phyloP scores from a whole-genome alignment of 2,888 invertebrate genomes.

The Taphrorychus bicolor region DNA sequence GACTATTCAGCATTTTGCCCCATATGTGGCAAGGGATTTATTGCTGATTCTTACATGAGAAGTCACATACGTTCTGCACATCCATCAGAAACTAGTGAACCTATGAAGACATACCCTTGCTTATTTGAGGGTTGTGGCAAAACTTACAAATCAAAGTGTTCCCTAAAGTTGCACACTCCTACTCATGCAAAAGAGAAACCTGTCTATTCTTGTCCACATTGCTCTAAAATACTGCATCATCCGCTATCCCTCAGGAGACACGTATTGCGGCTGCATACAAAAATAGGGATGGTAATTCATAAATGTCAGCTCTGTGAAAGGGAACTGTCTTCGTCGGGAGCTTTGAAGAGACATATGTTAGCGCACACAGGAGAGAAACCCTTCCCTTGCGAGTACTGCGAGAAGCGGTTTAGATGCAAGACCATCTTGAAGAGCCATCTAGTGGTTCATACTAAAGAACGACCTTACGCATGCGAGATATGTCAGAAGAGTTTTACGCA shows the following conservation, averaged over 20 bases:
- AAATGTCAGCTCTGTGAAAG: too few relatives aligned
- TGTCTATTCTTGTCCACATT: conserved; percentile 30
- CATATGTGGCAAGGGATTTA: conserved; percentile 42
- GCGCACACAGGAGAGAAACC: conserved; percentile 57
- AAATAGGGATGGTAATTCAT: too few relatives aligned
- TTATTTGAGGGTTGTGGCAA: conserved; percentile 46
- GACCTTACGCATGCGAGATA: not conserved
- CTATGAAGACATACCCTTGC: conserved; percentile 18
- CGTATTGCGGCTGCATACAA: too few relatives aligned
- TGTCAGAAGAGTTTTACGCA: not conserved
- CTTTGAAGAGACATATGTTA: conserved; percentile 53
- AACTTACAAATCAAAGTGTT: conserved; percentile 38
- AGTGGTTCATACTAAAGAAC: not conserved
- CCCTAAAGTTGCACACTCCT: conserved; percentile 45
- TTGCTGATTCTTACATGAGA: conserved; percentile 34
- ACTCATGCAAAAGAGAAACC: conserved; percentile 18
- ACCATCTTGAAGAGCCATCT: not conserved
- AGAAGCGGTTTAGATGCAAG: not conserved
- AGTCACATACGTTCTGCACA: conserved; percentile 39
- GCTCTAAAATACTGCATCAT: conserved; percentile 30
- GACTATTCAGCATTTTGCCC: conserved; percentile 39
- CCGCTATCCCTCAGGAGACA: conserved; percentile 10
- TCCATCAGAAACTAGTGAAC: conserved; percentile 25
- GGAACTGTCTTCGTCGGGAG: too few relatives aligned
- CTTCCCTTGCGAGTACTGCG: conserved; percentile 48